Conservation (phyloP, 1,140 invertebrate species). For the Ruditapes philippinarum region DNA sequence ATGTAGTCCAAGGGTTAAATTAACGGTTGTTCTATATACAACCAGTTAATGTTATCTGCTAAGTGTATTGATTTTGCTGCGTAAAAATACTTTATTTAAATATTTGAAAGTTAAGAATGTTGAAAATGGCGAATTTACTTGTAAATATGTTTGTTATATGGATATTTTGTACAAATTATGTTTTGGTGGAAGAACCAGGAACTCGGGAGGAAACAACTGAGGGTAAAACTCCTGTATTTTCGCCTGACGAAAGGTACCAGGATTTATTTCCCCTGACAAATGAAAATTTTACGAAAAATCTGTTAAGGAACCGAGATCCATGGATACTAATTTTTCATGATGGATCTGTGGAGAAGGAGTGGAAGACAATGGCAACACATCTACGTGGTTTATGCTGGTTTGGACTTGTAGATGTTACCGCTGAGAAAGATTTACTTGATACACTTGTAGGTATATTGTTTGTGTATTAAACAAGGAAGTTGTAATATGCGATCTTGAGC, state of each 20-base stretch:
- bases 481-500: background rate
- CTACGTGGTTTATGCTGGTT: constrained; percentile 78
- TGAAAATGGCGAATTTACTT: background rate
- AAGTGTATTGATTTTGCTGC: no score
- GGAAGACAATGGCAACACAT: constrained; percentile 79
- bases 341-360: constrained; percentile 71
- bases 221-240: constrained; percentile 10
- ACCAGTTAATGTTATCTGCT: no score
- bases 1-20: no score
- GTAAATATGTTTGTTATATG: background rate
- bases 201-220: background rate
- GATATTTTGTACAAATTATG: background rate
- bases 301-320: constrained; percentile 75
- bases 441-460: constrained; percentile 67
- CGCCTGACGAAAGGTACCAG: constrained; percentile 67
- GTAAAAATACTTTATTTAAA: no score
- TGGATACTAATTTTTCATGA: constrained; percentile 81
- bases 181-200: background rate
- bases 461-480: background rate
- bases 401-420: constrained; percentile 75
- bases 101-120: background rate
- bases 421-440: constrained; percentile 71
- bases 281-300: constrained; percentile 75
- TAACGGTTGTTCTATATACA: no score
- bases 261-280: constrained; percentile 78